phyloP scores from a whole-genome alignment of 2,113 vertebrate species.

The human region DNA sequence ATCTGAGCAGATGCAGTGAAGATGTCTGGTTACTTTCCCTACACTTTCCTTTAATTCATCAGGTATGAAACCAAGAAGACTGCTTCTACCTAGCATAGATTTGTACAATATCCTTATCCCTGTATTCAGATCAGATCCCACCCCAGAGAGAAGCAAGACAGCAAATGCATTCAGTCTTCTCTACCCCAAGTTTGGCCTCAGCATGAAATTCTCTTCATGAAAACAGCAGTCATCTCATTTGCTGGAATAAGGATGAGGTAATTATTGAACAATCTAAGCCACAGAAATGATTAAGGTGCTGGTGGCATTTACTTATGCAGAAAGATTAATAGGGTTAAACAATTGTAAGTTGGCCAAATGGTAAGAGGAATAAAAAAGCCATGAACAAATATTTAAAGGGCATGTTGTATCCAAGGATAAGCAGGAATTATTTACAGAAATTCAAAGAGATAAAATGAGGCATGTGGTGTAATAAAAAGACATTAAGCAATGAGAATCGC shows the following conservation, averaged over 20 bases:
- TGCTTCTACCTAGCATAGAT: not conserved
- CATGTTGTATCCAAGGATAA: slow-evolving; percentile 33
- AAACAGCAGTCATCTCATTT: slow-evolving; percentile 39
- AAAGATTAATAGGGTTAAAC: slow-evolving; percentile 72
- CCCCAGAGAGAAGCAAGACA: not conserved
- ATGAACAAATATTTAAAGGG: slow-evolving; percentile 77
- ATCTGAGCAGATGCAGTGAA: not conserved
- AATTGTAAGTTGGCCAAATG: slow-evolving; percentile 66
- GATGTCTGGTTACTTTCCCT: not conserved
- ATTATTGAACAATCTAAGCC: slow-evolving; percentile 64
- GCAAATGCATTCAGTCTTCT: not conserved
- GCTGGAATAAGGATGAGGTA: slow-evolving; percentile 56
- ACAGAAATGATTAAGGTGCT: slow-evolving; percentile 66
- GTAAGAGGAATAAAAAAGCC: slow-evolving; percentile 58
- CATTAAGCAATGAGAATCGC: not conserved
- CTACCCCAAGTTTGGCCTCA: not conserved
- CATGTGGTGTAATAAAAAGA: slow-evolving; percentile 55
- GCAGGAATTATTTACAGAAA: slow-evolving; percentile 70
- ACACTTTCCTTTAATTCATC: not conserved
- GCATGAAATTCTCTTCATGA: slow-evolving; percentile 28
- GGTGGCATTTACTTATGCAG: slow-evolving; percentile 77
- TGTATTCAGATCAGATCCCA: not conserved
- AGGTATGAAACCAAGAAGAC: not conserved
- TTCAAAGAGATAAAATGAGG: slow-evolving; percentile 44
- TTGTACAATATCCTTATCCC: not conserved